A percentile compares a stretch with the other conserved stretches of the same genome.
Evolutionary conservation across 2,888 invertebrate genomes (phyloP).

Genomic region (Epinotia ramella): DNA sequence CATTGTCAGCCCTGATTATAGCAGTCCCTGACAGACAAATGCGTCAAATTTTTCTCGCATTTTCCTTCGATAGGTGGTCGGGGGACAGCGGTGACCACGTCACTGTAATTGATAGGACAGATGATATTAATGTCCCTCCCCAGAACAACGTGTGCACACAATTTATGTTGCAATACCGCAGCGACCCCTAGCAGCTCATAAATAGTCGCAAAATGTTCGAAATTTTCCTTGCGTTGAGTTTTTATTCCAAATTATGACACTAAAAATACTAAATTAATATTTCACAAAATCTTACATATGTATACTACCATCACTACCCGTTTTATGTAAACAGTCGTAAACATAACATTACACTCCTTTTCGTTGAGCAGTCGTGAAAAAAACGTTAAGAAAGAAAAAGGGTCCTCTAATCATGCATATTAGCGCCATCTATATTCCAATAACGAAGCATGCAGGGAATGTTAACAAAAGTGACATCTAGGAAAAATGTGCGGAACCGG

Average conservation of each 20-base stretch:
- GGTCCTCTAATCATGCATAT: background rate
- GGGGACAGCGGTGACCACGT: constrained; percentile 67
- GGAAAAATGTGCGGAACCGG: background rate
- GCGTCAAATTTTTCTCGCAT: constrained; percentile 71
- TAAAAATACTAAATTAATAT: background rate
- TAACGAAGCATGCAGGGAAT: background rate
- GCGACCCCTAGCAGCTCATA: constrained; percentile 49
- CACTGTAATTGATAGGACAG: constrained; percentile 78
- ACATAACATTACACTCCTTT: no score
- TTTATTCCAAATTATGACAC: background rate
- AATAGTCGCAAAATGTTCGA: constrained; percentile 37
- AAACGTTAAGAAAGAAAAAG: background rate
- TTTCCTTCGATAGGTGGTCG: constrained; percentile 70
- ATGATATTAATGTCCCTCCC: constrained; percentile 75
- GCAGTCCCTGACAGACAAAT: constrained; percentile 36
- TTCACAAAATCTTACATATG: background rate
- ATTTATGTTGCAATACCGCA: constrained; percentile 76
- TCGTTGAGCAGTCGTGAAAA: no score
- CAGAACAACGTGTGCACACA: constrained; percentile 69
- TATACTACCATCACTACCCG: background rate
- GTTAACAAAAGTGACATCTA: constrained; percentile 32
- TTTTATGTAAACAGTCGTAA: background rate
- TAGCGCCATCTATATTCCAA: constrained; percentile 20
- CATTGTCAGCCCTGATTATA: constrained; percentile 39
- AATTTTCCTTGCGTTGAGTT: constrained; percentile 11